Percentiles rank a stretch among this genome's conserved stretches.
Conservation (phyloP, 2,113 vertebrate species). For the Ictidomys tridecemlineatus region DNA sequence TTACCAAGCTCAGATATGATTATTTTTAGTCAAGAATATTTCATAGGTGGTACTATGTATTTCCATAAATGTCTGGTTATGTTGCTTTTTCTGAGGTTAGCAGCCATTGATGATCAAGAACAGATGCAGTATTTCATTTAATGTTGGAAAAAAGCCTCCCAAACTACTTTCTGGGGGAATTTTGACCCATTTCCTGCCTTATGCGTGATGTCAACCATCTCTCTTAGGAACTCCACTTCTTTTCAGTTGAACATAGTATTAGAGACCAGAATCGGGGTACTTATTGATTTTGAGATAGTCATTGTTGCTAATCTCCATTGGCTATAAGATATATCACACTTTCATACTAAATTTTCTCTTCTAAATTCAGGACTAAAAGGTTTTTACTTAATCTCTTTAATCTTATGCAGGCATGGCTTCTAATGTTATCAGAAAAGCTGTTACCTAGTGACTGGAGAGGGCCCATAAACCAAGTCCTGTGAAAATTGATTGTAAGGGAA, state of each 20-base stretch:
- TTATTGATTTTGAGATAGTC: neutral
- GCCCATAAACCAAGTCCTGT: neutral
- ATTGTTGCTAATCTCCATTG: neutral
- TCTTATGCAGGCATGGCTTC: neutral
- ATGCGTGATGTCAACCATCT: neutral
- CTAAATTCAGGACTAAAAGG: neutral
- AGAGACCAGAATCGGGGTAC: neutral
- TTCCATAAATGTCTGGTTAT: neutral
- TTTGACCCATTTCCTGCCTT: neutral
- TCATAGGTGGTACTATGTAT: neutral
- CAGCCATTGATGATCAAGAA: neutral
- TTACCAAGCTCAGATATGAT: neutral
- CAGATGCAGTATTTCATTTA: neutral
- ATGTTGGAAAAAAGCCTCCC: neutral
- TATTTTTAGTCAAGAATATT: neutral
- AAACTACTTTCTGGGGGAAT: slow-evolving; percentile 18
- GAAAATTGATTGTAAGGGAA: neutral
- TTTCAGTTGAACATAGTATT: neutral
- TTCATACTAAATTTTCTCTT: neutral
- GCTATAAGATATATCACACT: neutral
- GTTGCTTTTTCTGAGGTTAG: neutral
- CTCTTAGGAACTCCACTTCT: neutral
- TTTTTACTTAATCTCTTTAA: neutral
- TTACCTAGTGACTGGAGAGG: neutral
- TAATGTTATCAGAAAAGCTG: neutral